Base-by-base conservation (phyloP, 2,113 vertebrate species). In the Ramphastos sulfuratus region DNA sequence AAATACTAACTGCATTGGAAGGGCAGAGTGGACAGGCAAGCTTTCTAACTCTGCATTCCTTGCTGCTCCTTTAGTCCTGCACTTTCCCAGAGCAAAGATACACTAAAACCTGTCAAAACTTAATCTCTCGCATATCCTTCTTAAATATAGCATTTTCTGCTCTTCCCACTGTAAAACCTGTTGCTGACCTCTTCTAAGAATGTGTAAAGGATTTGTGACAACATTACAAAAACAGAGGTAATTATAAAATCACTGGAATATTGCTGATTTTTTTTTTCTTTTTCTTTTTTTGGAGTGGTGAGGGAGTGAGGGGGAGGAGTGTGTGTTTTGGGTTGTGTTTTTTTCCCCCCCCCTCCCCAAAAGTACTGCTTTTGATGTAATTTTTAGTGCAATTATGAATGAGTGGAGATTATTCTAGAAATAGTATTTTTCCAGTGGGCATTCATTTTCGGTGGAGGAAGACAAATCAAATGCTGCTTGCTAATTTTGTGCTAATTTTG, bases 71-170 rank as follows among this genome's bases (percentile, higher is more conserved):
- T 81, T 73, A 81, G 78, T 93, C 37, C 28, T 88, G 52, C 39
- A 61, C 86, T 96, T 94, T 89, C 93, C 70, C 73, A 91, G 87
- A 61, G 44, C 8, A 90, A 14, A 89, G 79, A 82, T 33, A 50
- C 4, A 3, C 74, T 92, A 92, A 94, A 95, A 89, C 46, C 92
- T 27, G 39, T 90, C 91, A 93, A 95, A 96, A 91, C 83, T 42
- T 95, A 95, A 95, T 93, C 87, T 95, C 90, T 90, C 70, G 82
- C 60, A 82, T 87, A 95, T 92, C 91, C 93, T 82, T 91, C 91
- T 92, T 96, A 85, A 92, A 96, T 94, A 94, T 82, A 85, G 39
- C 2, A 0, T 92, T 93, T 91, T 95, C 48, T 83, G 33, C 61
- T 78, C 73, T 89, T 93, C 59, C 65, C n/a, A 35, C 65, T 65